Evolutionary conservation across 1,140 invertebrate genomes (phyloP).

Genomic region (Drosophila sproati): DNA sequence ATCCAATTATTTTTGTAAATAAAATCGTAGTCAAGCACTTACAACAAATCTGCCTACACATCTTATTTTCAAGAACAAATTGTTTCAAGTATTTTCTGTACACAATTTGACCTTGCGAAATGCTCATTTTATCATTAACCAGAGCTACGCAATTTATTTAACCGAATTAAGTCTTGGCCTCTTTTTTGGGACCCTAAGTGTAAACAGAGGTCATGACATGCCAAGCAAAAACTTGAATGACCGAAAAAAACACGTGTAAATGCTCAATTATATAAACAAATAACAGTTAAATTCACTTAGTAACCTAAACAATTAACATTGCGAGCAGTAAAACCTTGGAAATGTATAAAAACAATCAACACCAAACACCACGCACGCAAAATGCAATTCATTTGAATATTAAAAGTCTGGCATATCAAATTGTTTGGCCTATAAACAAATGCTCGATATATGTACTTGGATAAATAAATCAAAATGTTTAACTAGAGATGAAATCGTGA

Average conservation of each 20-base stretch:
- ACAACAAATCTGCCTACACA: constrained; percentile 20
- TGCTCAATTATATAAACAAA: constrained; percentile 21
- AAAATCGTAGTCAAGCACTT: background rate
- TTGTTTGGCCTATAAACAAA: constrained; percentile 17
- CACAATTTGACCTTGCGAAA: constrained; percentile 15
- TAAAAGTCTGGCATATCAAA: constrained; percentile 17
- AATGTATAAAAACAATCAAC: constrained; percentile 25
- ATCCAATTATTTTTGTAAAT: background rate
- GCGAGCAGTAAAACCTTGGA: constrained; percentile 21
- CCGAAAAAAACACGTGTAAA: constrained; percentile 31
- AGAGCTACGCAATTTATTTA: background rate
- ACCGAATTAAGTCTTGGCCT: constrained; percentile 4
- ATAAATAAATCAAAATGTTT: background rate
- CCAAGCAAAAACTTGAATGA: constrained; percentile 7
- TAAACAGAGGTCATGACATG: constrained; percentile 30
- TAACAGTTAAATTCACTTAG: constrained; percentile 24
- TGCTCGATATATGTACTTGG: background rate
- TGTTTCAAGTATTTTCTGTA: constrained; percentile 7
- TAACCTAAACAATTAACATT: constrained; percentile 62
- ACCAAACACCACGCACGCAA: constrained; percentile 9
- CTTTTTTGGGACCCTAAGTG: constrained; percentile 17
- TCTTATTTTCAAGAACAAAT: constrained; percentile 16
- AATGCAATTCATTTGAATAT: constrained; percentile 45
- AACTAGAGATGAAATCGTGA: background rate
- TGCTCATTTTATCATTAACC: background rate